These are phyloP conservation scores for Brachyistius frenatus DNA, from an alignment of 2,113 vertebrate genomes.

Conservation along the genomic window DNA sequence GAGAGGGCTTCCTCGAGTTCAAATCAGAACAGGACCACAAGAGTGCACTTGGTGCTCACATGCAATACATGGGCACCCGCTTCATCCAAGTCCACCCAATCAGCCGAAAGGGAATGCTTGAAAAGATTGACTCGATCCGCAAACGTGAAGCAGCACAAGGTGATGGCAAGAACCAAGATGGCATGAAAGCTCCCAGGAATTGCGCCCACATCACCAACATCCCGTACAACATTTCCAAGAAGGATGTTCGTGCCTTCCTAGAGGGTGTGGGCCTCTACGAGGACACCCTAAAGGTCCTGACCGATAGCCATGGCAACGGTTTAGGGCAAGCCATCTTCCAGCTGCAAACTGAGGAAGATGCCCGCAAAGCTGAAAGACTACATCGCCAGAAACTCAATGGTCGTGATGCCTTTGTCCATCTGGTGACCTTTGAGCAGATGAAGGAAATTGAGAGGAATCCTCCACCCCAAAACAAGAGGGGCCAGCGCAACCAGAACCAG, in stretches of 20 bases:
- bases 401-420: conserved; percentile 94
- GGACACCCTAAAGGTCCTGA: conserved; percentile 92
- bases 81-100: conserved; percentile 99
- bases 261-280: conserved; percentile 95
- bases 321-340: conserved; percentile 97
- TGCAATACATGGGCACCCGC: conserved; percentile 98
- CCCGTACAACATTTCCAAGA: conserved; percentile 95
- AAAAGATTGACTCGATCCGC: conserved; percentile 95
- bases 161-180: conserved; percentile 91
- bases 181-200: conserved; percentile 85
- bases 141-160: conserved; percentile 88
- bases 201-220: conserved; percentile 98
- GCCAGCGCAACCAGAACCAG: conserved; percentile 84
- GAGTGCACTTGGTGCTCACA: conserved; percentile 93
- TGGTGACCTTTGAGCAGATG: conserved; percentile 94
- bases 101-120: conserved; percentile 95
- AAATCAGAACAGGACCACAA: conserved; percentile 95
- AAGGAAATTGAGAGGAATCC: conserved; percentile 96
- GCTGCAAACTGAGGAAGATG: conserved; percentile 95
- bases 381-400: conserved; percentile 98
- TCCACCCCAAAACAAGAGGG: conserved; percentile 92
- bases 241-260: conserved; percentile 94
- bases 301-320: conserved; percentile 93
- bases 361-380: conserved; percentile 93
- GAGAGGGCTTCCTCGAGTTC: conserved; percentile 98